A percentile compares a stretch with the other conserved stretches of the same genome.
Conservation (phyloP, 64 coral and sea anemone species). For the Porites australiensis region DNA sequence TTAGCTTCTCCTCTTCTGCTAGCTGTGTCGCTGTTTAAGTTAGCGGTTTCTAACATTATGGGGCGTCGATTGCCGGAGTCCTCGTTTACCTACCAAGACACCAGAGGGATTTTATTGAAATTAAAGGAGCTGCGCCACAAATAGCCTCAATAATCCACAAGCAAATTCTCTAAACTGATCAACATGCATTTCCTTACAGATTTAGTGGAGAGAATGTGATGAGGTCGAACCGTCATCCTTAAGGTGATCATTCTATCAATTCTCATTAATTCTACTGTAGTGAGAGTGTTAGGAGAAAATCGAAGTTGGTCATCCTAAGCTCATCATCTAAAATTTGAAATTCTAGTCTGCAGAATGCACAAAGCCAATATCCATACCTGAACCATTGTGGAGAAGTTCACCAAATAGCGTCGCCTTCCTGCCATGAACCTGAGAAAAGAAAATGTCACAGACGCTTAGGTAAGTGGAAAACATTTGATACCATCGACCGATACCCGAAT, state of each 20-base stretch:
- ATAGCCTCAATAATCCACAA: no score
- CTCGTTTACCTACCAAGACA: constrained; percentile 80
- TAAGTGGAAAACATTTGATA: no score
- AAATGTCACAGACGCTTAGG: background rate
- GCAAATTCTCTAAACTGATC: no score
- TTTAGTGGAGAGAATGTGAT: no score
- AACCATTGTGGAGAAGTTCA: constrained; percentile 97
- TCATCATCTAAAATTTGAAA: background rate
- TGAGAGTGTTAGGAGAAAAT: no score
- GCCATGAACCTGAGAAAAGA: constrained; percentile 80
- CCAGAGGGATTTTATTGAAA: background rate
- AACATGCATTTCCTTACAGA: no score
- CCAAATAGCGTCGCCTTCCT: constrained; percentile 91
- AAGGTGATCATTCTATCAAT: no score
- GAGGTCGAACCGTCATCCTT: no score
- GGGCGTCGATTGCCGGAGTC: constrained; percentile 96
- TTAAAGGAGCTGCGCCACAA: background rate
- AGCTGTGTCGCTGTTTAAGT: background rate
- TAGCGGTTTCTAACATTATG: constrained; percentile 88
- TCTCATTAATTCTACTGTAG: no score
- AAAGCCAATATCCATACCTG: constrained; percentile 60
- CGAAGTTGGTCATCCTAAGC: no score
- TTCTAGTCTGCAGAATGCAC: background rate
- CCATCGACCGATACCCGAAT: no score
- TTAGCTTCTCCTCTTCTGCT: background rate